Base-by-base conservation (phyloP, 2,113 vertebrate species). In the Todiramphus chloris region DNA sequence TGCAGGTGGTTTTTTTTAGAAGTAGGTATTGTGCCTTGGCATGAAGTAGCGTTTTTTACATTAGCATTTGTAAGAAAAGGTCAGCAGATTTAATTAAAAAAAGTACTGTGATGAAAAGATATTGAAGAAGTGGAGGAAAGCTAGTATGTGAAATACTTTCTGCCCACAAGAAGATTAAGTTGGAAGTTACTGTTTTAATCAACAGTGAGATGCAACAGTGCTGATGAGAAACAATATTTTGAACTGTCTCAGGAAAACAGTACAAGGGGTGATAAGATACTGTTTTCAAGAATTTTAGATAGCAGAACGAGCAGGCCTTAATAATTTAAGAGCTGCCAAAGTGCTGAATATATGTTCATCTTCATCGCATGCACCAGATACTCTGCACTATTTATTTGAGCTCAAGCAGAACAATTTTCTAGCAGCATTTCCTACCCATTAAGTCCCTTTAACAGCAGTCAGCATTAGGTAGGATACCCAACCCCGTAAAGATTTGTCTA, bases 201-300 rank as follows among this genome's bases (percentile, higher is more conserved):
- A 88, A 46, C 0, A 0, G 37, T 15, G 87, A 73, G 30, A 85
- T 28, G 24, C 0, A 0, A 83, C 44, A 35, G 31, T 35, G 39
- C 24, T 92, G 43, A 46, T 0, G 3, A 82, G 41, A 73, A 83
- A 78, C 30, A 84, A 25, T 24, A 72, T 7, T 41, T 50, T 15
- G 44, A 88, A 62, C 21, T 3, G 6, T 39, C 37, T 73, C 69
- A 35, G 55, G 44, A 51, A 67, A 92, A 55, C 30, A 41, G 72
- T 6, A 41, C 18, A 46, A 35, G 1, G 3, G 33, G 39, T 1
- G 7, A 21, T 64, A 73, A 78, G 62, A 83, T 74, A 53, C 5
- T 78, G 51, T 48, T 85, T 90, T 78, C 39, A 51, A 78, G 46
- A 92, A 76, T 31, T 81, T 74, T 31, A 78, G 39, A 60, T 18